Evolutionary conservation across 2,888 invertebrate species (phyloP), one percentile per base, ranked within the genome.

Genomic region (Leptinotarsa juncta): DNA sequence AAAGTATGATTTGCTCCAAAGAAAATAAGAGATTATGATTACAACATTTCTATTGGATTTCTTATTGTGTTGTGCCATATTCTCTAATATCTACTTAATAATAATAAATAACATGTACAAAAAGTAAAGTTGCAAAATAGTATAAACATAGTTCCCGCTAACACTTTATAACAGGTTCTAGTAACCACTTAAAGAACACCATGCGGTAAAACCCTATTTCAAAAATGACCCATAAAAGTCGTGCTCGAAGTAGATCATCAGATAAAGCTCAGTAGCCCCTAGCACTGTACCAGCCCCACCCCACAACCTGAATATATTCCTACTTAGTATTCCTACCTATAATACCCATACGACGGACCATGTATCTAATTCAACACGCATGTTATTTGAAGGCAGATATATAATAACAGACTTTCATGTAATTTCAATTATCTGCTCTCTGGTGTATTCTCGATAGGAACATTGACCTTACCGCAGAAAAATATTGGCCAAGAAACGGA

Each of bases 221-320:
- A 42, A 62, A 62, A 62, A 62, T 62, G n/a, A 14, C 42, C 32
- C 16, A 62, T 62, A 62, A 62, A 42, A 32, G 32, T n/a, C 62
- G 42, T 32, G 62, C 42, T 62, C 62, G 32, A 26, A 32, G n/a
- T 62, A 62, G n/a, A 62, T 42, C 32, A 32, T 62, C 62, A 42
- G 62, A 62, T 62, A 62, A 62, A n/a, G 62, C 62, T 62, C 62
- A 62, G 62, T 62, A 62, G 62, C 62, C 62, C 26, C 42, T 62
- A 32, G 62, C 32, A 32, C 42, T 62, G 62, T 32, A 62, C 62
- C 62, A 32, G 62, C 16, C n/a, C 62, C 42, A 62, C 26, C 62
- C 42, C 42, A 32, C 42, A 62, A 62, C 32, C 32, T 42, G 26
- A 62, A 62, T 62, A 32, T 32, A 42, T 42, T 15, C 4, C 62